Conservation (phyloP, 2,888 invertebrate species). For the Horisme vitalbata region DNA sequence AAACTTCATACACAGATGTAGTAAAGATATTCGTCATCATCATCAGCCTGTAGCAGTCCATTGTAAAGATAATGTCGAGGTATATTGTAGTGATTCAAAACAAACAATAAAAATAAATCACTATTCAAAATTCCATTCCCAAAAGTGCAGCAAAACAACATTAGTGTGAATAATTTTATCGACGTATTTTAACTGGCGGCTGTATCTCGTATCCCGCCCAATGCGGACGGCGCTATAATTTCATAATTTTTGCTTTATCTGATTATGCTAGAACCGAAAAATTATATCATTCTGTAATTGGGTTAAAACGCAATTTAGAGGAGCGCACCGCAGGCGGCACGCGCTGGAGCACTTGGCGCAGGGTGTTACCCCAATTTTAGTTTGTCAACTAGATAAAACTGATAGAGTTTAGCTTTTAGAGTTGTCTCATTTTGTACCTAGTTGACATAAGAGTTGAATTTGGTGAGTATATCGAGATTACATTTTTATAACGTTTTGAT, state of each 20-base stretch:
- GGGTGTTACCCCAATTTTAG: conserved; percentile 25
- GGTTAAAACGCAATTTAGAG: conserved; percentile 82
- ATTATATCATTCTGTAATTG: conserved; percentile 80
- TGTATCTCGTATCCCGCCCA: conserved; percentile 65
- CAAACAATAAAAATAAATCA: conserved; percentile 8
- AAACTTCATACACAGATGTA: too few species aligned
- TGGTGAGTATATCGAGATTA: too few species aligned
- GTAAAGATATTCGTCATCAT: too few species aligned
- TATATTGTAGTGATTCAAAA: background rate
- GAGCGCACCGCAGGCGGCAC: conserved; percentile 71
- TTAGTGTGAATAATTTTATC: conserved; percentile 47
- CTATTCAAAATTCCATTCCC: conserved; percentile 23
- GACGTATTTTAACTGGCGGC: conserved; percentile 34
- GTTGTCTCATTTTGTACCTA: too few species aligned
- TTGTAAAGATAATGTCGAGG: too few species aligned
- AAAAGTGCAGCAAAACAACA: conserved; percentile 23
- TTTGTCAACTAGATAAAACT: conserved; percentile 21
- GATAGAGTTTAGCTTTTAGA: too few species aligned
- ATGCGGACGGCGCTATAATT: conserved; percentile 68
- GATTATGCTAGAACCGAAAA: conserved; percentile 79
- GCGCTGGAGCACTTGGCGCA: conserved; percentile 50
- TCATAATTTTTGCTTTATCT: conserved; percentile 75
- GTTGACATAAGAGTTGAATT: too few species aligned
- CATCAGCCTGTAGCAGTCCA: too few species aligned
- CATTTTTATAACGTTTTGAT: too few species aligned